Evolutionary conservation across 2,113 vertebrate genomes (phyloP).

Genomic region (Piaya cayana): DNA sequence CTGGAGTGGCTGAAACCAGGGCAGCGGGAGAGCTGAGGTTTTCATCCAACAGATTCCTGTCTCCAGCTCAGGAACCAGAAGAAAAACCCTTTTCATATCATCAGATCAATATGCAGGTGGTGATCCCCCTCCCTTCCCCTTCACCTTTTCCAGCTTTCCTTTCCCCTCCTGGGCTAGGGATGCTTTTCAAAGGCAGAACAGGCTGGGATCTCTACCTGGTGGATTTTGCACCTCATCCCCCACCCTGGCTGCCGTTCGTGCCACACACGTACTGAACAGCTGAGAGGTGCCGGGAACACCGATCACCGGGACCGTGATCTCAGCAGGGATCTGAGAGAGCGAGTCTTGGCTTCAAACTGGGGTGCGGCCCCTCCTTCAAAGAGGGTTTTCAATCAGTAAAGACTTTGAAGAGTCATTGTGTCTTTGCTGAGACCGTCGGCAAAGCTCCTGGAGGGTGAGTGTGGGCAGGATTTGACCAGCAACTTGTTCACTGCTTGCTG

Average conservation of each 20-base stretch:
- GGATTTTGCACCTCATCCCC: background rate
- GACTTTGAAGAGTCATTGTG: background rate
- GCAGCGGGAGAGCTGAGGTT: constrained; percentile 21
- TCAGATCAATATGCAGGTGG: background rate
- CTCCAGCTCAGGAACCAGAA: background rate
- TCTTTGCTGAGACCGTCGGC: background rate
- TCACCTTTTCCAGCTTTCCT: background rate
- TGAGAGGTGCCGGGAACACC: background rate
- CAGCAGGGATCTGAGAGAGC: background rate
- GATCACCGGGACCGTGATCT: background rate
- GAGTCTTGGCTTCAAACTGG: background rate
- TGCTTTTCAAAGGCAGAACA: background rate
- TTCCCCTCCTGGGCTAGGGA: background rate
- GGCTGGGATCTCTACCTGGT: background rate
- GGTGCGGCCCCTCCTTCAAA: background rate
- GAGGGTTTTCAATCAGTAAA: background rate
- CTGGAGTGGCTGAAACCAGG: constrained; percentile 41
- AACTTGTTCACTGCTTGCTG: background rate
- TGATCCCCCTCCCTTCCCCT: background rate
- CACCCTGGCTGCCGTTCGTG: background rate
- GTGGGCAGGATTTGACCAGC: background rate
- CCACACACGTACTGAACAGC: background rate
- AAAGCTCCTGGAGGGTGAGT: background rate
- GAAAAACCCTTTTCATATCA: background rate
- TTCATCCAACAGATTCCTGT: background rate